These are phyloP conservation scores for Boloria selene DNA, from an alignment of 2,888 invertebrate species.

Conservation along the genomic window DNA sequence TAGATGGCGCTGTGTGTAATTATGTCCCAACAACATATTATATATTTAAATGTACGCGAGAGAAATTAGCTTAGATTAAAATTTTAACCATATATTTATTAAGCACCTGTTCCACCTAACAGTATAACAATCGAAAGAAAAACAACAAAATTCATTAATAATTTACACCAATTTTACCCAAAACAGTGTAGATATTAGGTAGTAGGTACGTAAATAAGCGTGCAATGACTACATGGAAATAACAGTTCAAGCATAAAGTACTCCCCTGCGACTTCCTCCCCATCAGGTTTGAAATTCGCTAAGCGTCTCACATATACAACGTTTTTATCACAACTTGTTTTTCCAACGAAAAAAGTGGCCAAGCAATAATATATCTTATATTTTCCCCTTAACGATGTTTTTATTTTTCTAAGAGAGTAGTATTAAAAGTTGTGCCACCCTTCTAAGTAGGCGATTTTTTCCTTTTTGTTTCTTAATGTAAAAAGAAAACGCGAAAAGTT, in stretches of 20 bases:
- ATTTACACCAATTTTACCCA: constrained; percentile 10
- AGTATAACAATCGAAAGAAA: background rate
- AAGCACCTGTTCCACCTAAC: too few relatives aligned
- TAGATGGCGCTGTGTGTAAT: too few relatives aligned
- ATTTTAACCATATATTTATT: too few relatives aligned
- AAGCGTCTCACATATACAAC: constrained; percentile 63
- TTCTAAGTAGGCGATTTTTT: constrained; percentile 72
- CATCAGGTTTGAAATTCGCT: constrained; percentile 69
- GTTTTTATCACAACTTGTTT: constrained; percentile 60
- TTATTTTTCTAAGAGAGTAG: constrained; percentile 46
- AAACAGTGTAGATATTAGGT: background rate
- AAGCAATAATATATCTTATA: constrained; percentile 39
- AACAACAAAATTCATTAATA: constrained; percentile 3
- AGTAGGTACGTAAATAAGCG: constrained; percentile 7
- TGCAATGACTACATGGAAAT: constrained; percentile 17
- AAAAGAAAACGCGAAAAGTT: constrained; percentile 79
- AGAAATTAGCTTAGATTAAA: too few relatives aligned
- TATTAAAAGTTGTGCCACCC: constrained; percentile 79
- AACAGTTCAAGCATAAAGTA: constrained; percentile 47
- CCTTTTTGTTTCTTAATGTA: constrained; percentile 75
- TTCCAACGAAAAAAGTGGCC: constrained; percentile 26
- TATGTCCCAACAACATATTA: too few relatives aligned
- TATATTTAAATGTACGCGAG: too few relatives aligned
- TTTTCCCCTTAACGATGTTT: constrained; percentile 18
- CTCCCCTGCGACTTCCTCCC: constrained; percentile 53